These are phyloP conservation scores for Papilio polytes DNA, from an alignment of 1,140 invertebrate genomes.

Conservation along the genomic window DNA sequence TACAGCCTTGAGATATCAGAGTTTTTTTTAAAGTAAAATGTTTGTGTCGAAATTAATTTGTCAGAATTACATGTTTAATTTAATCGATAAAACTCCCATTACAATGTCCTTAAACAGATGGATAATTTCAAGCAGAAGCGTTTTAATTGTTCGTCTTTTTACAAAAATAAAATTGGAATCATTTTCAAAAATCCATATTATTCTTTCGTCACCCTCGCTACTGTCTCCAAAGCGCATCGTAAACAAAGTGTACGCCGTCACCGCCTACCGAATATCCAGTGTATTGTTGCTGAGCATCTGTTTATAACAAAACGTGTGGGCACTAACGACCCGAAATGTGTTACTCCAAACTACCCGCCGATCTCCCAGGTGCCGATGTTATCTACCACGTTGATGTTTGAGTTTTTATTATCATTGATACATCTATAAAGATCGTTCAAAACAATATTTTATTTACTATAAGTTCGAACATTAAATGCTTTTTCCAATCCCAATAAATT, in stretches of 20 bases:
- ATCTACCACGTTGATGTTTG: slow-evolving; percentile 57
- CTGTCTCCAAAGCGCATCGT: slow-evolving; percentile 52
- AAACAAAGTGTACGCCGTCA: slow-evolving; percentile 65
- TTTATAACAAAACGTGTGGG: slow-evolving; percentile 60
- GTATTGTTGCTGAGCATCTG: slow-evolving; percentile 76
- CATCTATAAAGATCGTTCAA: neutral
- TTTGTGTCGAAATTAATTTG: neutral
- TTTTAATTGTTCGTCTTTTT: neutral
- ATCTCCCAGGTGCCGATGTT: slow-evolving; percentile 64
- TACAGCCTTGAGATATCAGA: neutral
- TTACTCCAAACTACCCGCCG: slow-evolving; percentile 57
- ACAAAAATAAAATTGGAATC: neutral
- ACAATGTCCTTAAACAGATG: neutral
- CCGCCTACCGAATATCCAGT: slow-evolving; percentile 76
- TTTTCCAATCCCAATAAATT: neutral
- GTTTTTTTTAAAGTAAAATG: neutral
- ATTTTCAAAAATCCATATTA: slow-evolving; percentile 49
- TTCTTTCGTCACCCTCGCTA: slow-evolving; percentile 44
- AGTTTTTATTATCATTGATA: slow-evolving; percentile 30
- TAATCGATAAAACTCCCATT: neutral
- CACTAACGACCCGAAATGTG: slow-evolving; percentile 58
- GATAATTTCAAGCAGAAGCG: neutral
- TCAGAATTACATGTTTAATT: neutral
- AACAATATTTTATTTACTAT: neutral
- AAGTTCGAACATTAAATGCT: neutral